A percentile compares a stretch with the other conserved stretches of the same genome.
phyloP scores from a whole-genome alignment of 2,888 invertebrate genomes.

The Crocallis elinguaria region DNA sequence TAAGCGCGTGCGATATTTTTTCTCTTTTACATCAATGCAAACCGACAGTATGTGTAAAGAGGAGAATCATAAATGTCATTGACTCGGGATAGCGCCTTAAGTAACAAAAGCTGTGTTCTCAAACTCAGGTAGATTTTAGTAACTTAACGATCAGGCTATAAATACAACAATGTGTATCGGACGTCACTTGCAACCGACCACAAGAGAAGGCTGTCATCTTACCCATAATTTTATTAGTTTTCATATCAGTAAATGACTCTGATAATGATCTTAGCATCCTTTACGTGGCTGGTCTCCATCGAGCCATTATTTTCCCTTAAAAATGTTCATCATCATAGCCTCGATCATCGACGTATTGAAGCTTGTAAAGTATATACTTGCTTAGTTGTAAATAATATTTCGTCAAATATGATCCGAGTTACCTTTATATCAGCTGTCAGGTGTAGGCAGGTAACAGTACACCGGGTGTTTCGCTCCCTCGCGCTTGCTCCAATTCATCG shows the following conservation, averaged over 20 bases:
- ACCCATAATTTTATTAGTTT: background rate
- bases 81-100: too few species aligned
- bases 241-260: background rate
- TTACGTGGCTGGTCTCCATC: background rate
- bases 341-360: conserved; percentile 3
- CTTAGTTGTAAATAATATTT: conserved; percentile 66
- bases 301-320: background rate
- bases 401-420: conserved; percentile 62
- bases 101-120: too few species aligned
- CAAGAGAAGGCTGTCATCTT: too few species aligned
- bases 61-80: too few species aligned
- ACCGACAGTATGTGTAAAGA: too few species aligned
- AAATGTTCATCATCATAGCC: background rate
- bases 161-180: too few species aligned
- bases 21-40: too few species aligned
- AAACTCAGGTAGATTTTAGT: too few species aligned
- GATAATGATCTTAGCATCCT: background rate
- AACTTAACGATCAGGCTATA: too few species aligned
- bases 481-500: conserved; percentile 76
- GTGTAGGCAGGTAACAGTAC: conserved; percentile 61
- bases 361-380: conserved; percentile 44
- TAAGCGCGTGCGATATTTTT: too few species aligned
- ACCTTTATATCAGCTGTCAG: conserved; percentile 76
- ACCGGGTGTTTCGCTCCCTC: conserved; percentile 75
- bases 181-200: too few species aligned